Base-by-base conservation (phyloP, 1,140 invertebrate species). In the Linepithema humile region DNA sequence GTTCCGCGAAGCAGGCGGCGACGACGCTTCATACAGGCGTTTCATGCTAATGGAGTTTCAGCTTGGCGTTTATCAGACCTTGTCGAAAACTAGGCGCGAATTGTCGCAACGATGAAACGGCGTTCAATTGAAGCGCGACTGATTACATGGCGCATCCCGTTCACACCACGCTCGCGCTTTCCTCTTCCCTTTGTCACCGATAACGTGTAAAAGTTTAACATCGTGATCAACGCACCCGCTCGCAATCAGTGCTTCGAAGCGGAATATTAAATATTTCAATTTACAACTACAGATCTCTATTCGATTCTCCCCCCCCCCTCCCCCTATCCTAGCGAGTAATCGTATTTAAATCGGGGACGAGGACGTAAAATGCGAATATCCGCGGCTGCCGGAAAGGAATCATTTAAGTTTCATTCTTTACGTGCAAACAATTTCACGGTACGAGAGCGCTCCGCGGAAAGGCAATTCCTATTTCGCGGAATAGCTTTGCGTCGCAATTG, bases 31-130 rank as follows among this genome's bases (percentile, higher is more conserved):
- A 69, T 80, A 55, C 43, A 69, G 38, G 26, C 60, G 74, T 84
- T 73, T 55, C 50, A 23, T 35, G 50, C 55, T 86, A 86, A 88
- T 88, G 82, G 85, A 88, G 85, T 84, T 88, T 86, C 80, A 65
- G 70, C 82, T 83, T 45, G n/a, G 60, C 72, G 78, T 72, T 55
- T 10, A n/a, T 43, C 69, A 50, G 35, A 74, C 23, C 78, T 65
- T 17, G 64, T 65, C 48, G 60, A 65, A 84, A 84, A 86, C 74
- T 77, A 59, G 38, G 23, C 74, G 48, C 62, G 73, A 72, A 86
- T 80, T 65, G 55, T 77, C 32, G 38, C 82, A 59, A 59, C 73
- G 70, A 83, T 40, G 45, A 53, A 53, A 77, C 38, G 29, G 20
- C 38, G 59, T 83, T 65, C 82, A 57, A 83, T 78, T 55, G 60